Percentiles rank a stretch among this genome's conserved stretches.
phyloP scores from a whole-genome alignment of 2,113 vertebrate species.

The Saiga tatarica region DNA sequence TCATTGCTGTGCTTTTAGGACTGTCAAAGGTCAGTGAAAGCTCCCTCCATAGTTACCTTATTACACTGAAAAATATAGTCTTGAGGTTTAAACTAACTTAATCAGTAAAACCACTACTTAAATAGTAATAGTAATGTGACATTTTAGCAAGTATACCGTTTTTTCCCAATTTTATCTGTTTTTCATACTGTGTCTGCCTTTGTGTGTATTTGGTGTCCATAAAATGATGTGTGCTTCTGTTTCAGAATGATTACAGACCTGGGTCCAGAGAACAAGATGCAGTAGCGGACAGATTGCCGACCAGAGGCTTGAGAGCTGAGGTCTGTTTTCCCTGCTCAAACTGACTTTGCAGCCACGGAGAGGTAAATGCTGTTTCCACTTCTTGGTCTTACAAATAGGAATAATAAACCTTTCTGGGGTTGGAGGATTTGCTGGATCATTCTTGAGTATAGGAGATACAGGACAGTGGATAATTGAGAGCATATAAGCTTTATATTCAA shows the following conservation, averaged over 20 bases:
- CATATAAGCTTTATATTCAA: not conserved
- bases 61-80: conserved; percentile 16
- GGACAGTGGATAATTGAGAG: not conserved
- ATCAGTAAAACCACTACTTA: not conserved
- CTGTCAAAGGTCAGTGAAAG: conserved; percentile 23
- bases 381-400: conserved; percentile 33
- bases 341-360: conserved; percentile 75
- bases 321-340: conserved; percentile 59
- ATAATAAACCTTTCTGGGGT: not conserved
- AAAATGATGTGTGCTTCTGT: conserved; percentile 51
- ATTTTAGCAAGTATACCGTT: not conserved
- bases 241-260: conserved; percentile 66
- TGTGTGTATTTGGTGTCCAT: conserved; percentile 33
- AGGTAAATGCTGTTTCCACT: conserved; percentile 65
- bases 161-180: not conserved
- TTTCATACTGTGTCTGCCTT: not conserved
- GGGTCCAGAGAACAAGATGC: conserved; percentile 66
- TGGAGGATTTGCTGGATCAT: conserved; percentile 23
- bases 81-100: not conserved
- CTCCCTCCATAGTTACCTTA: not conserved
- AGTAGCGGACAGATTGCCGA: conserved; percentile 50
- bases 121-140: not conserved
- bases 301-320: conserved; percentile 35
- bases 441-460: not conserved
- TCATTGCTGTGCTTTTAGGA: not conserved